These are phyloP conservation scores for Hypanus sabinus DNA, from an alignment of 2,113 vertebrate species.

Conservation along the genomic window DNA sequence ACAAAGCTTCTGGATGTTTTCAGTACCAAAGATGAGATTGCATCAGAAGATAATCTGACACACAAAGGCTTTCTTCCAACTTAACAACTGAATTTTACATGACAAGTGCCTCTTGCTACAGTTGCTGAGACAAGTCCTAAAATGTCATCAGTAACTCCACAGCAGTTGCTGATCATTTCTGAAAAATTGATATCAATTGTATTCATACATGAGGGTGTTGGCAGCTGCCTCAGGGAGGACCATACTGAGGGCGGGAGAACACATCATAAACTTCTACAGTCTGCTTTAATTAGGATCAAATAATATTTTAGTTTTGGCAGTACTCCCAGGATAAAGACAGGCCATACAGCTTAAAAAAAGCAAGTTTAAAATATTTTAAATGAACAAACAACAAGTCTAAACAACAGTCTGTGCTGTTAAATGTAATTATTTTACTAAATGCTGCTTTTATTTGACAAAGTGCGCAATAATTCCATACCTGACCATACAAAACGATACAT, in stretches of 20 bases:
- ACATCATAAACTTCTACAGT: neutral
- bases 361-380: neutral
- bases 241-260: neutral
- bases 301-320: constrained; percentile 9
- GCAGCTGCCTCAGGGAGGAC: neutral
- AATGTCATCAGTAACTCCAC: neutral
- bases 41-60: neutral
- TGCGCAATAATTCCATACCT: neutral
- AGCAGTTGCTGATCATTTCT: constrained; percentile 14
- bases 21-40: neutral
- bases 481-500: neutral
- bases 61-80: neutral
- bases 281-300: constrained; percentile 18
- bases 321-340: neutral
- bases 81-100: neutral
- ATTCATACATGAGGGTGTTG: neutral
- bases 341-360: neutral
- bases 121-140: neutral
- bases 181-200: constrained; percentile 4
- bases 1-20: neutral
- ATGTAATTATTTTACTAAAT: neutral
- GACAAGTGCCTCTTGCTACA: neutral
- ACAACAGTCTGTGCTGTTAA: neutral
- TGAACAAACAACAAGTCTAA: neutral
- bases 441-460: neutral